Evolutionary conservation across 2,888 invertebrate genomes (phyloP).

Genomic region (Acrobasis suavella): DNA sequence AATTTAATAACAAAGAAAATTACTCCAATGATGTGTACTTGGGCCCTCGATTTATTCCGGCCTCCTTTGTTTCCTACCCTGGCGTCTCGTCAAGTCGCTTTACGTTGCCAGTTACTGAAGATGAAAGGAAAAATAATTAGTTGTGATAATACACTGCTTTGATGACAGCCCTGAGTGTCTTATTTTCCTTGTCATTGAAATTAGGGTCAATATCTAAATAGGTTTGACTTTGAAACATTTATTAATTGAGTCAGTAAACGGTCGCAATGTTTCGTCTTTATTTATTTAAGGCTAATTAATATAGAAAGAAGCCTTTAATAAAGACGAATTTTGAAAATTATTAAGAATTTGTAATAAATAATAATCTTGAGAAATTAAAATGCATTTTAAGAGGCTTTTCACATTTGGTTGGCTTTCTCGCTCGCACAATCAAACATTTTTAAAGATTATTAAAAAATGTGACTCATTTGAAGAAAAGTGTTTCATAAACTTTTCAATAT

Average conservation of each 20-base stretch:
- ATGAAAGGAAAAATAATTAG: slow-evolving; percentile 70
- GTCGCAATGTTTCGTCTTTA: neutral
- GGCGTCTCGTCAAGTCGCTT: slow-evolving; percentile 59
- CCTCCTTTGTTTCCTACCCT: slow-evolving; percentile 60
- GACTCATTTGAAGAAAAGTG: no score
- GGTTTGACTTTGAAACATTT: neutral
- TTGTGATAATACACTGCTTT: slow-evolving; percentile 42
- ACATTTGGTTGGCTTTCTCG: no score
- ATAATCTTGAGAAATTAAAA: no score
- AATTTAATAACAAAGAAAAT: slow-evolving; percentile 58
- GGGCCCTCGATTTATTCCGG: slow-evolving; percentile 57
- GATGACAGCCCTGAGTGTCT: slow-evolving; percentile 30
- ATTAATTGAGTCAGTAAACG: neutral
- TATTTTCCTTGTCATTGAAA: slow-evolving; percentile 1
- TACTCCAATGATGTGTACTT: slow-evolving; percentile 52
- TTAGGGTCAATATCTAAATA: slow-evolving; percentile 1
- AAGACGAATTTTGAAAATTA: no score
- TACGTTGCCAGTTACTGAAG: slow-evolving; percentile 51
- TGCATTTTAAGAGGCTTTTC: no score
- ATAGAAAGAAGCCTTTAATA: no score
- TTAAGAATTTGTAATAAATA: no score
- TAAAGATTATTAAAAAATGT: no score
- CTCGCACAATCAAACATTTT: no score
- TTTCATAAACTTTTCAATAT: no score
- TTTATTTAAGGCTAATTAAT: neutral